Percentiles rank a stretch among this genome's conserved stretches.
phyloP scores from a whole-genome alignment of 2,888 invertebrate species.

The Amaurobius ferox region DNA sequence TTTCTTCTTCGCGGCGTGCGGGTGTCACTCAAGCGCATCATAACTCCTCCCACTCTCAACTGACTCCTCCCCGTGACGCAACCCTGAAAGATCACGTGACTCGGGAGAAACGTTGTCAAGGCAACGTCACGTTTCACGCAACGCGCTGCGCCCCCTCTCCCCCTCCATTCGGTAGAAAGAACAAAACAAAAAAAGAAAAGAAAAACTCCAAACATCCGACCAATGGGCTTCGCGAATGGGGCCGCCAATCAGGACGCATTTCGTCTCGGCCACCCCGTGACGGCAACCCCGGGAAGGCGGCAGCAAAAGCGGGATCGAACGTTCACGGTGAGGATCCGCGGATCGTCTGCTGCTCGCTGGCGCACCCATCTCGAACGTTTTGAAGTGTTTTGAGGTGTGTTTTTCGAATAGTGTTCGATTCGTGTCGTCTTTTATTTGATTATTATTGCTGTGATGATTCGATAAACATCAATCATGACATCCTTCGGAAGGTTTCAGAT shows the following conservation, averaged over 20 bases:
- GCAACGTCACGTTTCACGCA: constrained; percentile 70
- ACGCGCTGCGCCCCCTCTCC: constrained; percentile 49
- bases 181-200: constrained; percentile 59
- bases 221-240: constrained; percentile 41
- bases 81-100: constrained; percentile 60
- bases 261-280: constrained; percentile 55
- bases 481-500: background rate
- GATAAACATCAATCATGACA: background rate
- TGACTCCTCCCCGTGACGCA: constrained; percentile 64
- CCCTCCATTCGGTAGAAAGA: constrained; percentile 9
- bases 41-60: constrained; percentile 20
- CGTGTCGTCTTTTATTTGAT: background rate
- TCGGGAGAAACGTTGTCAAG: constrained; percentile 58
- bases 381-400: background rate
- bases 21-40: constrained; percentile 62
- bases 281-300: constrained; percentile 54
- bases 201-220: constrained; percentile 64
- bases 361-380: constrained; percentile 22
- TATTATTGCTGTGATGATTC: background rate
- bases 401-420: background rate
- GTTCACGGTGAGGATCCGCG: constrained; percentile 61
- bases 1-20: constrained; percentile 50
- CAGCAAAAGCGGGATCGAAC: constrained; percentile 68
- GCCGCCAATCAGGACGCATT: constrained; percentile 52
- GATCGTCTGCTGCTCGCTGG: constrained; percentile 45